A percentile compares a stretch with the other conserved stretches of the same genome.
Evolutionary conservation across 1,140 invertebrate genomes (phyloP).

Genomic region (Pteromalus puparum): DNA sequence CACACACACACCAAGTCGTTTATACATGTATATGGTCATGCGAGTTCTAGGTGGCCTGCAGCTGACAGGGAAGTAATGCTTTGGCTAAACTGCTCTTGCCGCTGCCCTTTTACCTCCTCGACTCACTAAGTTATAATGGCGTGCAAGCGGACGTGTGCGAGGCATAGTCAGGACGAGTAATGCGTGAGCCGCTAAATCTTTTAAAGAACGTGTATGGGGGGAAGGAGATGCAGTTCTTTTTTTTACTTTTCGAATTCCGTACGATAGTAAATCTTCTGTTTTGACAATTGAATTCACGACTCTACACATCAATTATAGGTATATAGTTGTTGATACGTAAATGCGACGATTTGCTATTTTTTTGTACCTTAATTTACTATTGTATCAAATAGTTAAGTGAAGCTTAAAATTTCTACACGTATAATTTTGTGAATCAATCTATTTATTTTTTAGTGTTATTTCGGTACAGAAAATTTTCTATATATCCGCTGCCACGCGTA

Average conservation of each 20-base stretch:
- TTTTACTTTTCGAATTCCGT: background rate
- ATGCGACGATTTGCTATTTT: background rate
- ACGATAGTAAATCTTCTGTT: background rate
- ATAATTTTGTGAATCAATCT: background rate
- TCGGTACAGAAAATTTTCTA: background rate
- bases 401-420: background rate
- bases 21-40: background rate
- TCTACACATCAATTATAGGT: background rate
- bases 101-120: background rate
- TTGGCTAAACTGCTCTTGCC: constrained; percentile 13
- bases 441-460: background rate
- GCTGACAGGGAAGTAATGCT: constrained; percentile 28
- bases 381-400: background rate
- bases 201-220: background rate
- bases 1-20: background rate
- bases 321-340: too few species aligned
- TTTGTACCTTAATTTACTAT: background rate
- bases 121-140: constrained; percentile 12
- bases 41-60: background rate
- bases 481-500: background rate
- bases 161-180: background rate
- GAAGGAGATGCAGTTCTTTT: background rate
- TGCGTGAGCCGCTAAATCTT: background rate
- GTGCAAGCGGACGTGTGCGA: background rate
- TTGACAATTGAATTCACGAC: background rate